Percentiles rank a stretch among this genome's conserved stretches.
These are phyloP conservation scores for Agelaius tricolor DNA, from an alignment of 2,113 vertebrate genomes.

Conservation along the genomic window DNA sequence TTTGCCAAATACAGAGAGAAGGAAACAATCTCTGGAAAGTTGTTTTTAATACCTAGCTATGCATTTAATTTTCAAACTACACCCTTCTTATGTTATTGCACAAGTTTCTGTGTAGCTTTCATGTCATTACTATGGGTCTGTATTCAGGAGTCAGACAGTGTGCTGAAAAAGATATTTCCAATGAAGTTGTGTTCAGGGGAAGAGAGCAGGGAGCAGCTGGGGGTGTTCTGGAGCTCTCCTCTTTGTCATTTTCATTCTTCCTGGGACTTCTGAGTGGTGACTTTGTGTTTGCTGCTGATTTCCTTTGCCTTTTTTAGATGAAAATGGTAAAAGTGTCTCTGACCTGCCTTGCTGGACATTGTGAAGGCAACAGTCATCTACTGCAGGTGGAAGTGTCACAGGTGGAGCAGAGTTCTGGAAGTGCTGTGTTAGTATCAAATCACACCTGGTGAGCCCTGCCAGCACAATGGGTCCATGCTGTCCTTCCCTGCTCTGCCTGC, in stretches of 20 bases:
- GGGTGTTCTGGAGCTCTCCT: background rate
- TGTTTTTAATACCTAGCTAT: no score
- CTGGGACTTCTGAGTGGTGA: background rate
- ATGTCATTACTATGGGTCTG: background rate
- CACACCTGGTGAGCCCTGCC: background rate
- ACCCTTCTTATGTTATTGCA: background rate
- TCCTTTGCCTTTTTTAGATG: background rate
- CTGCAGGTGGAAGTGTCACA: background rate
- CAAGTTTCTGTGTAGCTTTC: background rate
- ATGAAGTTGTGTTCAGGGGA: background rate
- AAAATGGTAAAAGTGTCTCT: background rate
- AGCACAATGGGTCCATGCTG: background rate
- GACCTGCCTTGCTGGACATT: rapidly evolving
- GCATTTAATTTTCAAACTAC: no score
- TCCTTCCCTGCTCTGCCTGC: background rate
- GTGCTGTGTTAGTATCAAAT: background rate
- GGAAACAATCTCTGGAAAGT: no score
- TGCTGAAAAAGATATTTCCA: background rate
- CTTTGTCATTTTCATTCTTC: background rate
- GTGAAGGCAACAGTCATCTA: background rate
- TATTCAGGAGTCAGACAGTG: background rate
- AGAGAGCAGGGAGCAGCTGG: background rate
- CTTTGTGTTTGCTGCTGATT: background rate
- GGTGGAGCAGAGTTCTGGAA: background rate
- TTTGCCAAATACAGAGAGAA: no score